Evolutionary conservation across 92 coral and sea anemone genomes (phyloP), one percentile per base, ranked within the genome.

Genomic region (Muricea muricata): DNA sequence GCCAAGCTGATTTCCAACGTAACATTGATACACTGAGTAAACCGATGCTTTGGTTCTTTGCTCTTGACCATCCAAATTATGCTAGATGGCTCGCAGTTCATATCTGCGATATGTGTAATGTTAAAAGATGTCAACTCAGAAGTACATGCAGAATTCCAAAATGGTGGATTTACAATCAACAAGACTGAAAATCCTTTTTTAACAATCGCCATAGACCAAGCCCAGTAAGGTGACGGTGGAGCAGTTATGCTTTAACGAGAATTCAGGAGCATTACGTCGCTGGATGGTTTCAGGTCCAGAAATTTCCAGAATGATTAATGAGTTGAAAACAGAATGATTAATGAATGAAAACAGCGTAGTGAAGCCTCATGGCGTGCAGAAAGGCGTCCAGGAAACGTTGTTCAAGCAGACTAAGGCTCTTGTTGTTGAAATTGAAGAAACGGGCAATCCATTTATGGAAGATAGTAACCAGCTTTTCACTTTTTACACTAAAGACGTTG

Each of bases 401-500:
- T 26, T 54, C 82, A 77, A 77, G 15, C 28, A 77, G 25, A 46
- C 46, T 21, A 31, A 13, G 29, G 61, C 84, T 4, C 84, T 79
- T n/a, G 71, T n/a, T 30, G 11, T 24, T 3, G 69, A 46, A 4
- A 58, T 79, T 5, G 84, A 79, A 34, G 56, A 79, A 33, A 58
- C 61, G 74, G 84, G 91, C 54, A 87, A 87, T 78, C 94, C 91
- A n/a, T n/a, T n/a, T n/a, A n/a, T n/a, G n/a, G n/a, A n/a, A n/a
- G n/a, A n/a, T n/a, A n/a, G n/a, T n/a, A n/a, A n/a, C n/a, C n/a
- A n/a, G n/a, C n/a, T n/a, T n/a, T n/a, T n/a, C 46, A 83, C 55
- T 35, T 47, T 88, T 73, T 86, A 84, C 80, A 65, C 89, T 24
- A 78, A 79, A 47, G 91, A 87, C 46, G 74, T n/a, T 37, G 63